Base-by-base conservation (phyloP, 2,888 invertebrate species). In the Craniophora ligustri region DNA sequence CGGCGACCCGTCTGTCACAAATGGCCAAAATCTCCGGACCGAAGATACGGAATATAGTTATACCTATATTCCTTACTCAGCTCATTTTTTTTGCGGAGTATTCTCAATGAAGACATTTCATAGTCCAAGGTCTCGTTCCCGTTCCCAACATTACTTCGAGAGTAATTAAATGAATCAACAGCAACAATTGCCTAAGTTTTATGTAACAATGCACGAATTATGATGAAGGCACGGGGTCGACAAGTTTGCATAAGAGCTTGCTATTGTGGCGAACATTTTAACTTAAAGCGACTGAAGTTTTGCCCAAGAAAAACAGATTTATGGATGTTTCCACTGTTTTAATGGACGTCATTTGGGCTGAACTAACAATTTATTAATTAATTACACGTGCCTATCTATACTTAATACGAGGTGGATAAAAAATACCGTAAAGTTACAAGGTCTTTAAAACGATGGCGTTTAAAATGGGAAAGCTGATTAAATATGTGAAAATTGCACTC, bases 41-140 rank as follows among this genome's bases (percentile, higher is more conserved):
- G n/a, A 50, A 64, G 28, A 30, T 31, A n/a, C 16, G 26, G n/a
- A 47, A n/a, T n/a, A n/a, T n/a, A n/a, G n/a, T n/a, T 30, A 51
- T 55, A 35, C 46, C 32, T 21, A 46, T 36, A 60, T 60, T 71
- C 62, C 8, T 26, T 31, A 21, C 30, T 36, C 7, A 31, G 40
- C 40, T 55, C 56, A 35, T n/a, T 19, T 31, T 36, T 51, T 69
- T 70, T 38, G 35, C 15, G 7, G 26, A 10, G 5, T 7, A 8
- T 34, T 31, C 46, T 21, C 46, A 40, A 2, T 3, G 36, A 45
- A 28, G 36, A 7, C 31, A 34, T 50, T 58, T n/a, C n/a, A 31
- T 40, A 26, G 39, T 14, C 23, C 28, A 26, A 36, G 47, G 13
- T 46, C 34, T 23, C 32, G 21, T 41, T 28, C 54, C n/a, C n/a